These are phyloP conservation scores for Trissonchulus sp. DNA, from an alignment of 2,888 invertebrate genomes.

Conservation along the genomic window DNA sequence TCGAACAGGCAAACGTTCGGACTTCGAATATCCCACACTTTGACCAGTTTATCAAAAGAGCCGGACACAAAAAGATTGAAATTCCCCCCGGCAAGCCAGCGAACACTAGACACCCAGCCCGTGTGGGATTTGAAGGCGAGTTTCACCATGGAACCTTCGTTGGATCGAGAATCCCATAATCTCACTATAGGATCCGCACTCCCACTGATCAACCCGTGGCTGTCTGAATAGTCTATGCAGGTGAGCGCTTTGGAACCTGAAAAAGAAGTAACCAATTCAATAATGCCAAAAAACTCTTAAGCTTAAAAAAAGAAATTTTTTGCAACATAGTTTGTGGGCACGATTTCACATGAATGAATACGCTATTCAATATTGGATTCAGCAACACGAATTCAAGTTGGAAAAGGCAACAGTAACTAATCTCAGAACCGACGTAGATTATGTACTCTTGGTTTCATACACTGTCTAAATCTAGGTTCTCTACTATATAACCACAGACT, in stretches of 20 bases:
- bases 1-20: conserved; percentile 85
- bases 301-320: too few relatives aligned
- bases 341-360: too few relatives aligned
- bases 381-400: too few relatives aligned
- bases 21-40: conserved; percentile 91
- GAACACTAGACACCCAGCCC: conserved; percentile 82
- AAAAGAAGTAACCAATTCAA: too few relatives aligned
- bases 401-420: too few relatives aligned
- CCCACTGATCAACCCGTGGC: conserved; percentile 68
- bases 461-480: too few relatives aligned
- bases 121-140: conserved; percentile 75
- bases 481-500: too few relatives aligned
- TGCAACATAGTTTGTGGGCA: too few relatives aligned
- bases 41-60: conserved; percentile 79
- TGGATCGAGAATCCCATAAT: conserved; percentile 82
- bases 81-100: conserved; percentile 68
- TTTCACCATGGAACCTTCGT: conserved; percentile 68
- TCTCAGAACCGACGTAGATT: too few relatives aligned
- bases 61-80: conserved; percentile 79
- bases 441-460: too few relatives aligned
- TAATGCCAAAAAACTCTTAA: too few relatives aligned
- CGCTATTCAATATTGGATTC: too few relatives aligned
- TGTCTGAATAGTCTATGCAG: conserved; percentile 70
- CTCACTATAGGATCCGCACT: conserved; percentile 85
- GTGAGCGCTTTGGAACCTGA: conserved; percentile 83